A percentile compares a stretch with the other conserved stretches of the same genome.
phyloP scores from a whole-genome alignment of 2,113 vertebrate species.

The Pandion haliaetus region DNA sequence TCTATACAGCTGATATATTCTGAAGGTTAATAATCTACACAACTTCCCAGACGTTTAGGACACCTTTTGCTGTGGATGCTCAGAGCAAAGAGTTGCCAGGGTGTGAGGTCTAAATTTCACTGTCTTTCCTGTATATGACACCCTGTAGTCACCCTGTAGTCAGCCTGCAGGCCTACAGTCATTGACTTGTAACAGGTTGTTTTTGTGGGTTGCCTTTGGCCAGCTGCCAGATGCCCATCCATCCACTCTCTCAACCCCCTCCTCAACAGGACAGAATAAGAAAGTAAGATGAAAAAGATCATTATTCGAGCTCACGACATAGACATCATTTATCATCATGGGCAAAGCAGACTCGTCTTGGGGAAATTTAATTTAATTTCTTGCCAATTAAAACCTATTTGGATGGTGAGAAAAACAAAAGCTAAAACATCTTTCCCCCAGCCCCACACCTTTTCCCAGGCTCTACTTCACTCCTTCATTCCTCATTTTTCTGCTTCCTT shows the following conservation, averaged over 20 bases:
- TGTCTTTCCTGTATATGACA: background rate
- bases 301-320: too few relatives aligned
- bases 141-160: background rate
- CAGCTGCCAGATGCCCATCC: rapidly evolving
- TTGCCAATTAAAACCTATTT: background rate
- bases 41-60: background rate
- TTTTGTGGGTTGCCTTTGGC: background rate
- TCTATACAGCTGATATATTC: background rate
- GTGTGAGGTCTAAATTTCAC: background rate
- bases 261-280: too few relatives aligned
- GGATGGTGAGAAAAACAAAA: background rate
- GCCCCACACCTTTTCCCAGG: background rate
- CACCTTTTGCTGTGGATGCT: background rate
- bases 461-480: background rate
- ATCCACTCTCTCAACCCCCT: background rate
- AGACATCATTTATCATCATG: background rate
- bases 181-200: background rate
- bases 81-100: background rate
- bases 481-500: background rate
- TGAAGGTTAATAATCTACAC: background rate
- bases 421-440: background rate
- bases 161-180: background rate
- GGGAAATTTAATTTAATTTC: background rate
- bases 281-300: too few relatives aligned
- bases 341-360: background rate